Percentiles rank a stretch among this genome's conserved stretches.
phyloP scores from a whole-genome alignment of 2,888 invertebrate genomes.

The Drosophila cognata region DNA sequence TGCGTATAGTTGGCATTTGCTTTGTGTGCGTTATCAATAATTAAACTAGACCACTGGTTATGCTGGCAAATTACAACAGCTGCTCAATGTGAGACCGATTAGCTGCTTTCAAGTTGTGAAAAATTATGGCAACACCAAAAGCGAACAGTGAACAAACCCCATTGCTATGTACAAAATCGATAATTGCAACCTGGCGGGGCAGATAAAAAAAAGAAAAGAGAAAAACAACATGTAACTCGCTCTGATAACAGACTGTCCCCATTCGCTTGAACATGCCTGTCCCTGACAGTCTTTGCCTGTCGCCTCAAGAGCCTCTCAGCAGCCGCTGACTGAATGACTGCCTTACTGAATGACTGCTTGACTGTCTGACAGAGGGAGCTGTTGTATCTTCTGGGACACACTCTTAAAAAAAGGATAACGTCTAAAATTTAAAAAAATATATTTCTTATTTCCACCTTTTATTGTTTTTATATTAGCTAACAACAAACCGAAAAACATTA shows the following conservation, averaged over 20 bases:
- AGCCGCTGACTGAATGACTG: slow-evolving; percentile 5
- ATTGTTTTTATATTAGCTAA: no score
- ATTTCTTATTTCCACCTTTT: neutral
- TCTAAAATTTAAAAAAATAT: neutral
- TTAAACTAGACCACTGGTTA: slow-evolving; percentile 54
- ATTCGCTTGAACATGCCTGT: slow-evolving; percentile 53
- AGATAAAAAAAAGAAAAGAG: slow-evolving; percentile 47
- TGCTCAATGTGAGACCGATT: slow-evolving; percentile 27
- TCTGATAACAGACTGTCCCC: slow-evolving; percentile 62
- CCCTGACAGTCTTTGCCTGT: slow-evolving; percentile 30
- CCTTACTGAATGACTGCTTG: neutral
- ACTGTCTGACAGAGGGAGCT: slow-evolving; percentile 7
- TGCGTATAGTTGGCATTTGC: slow-evolving; percentile 18
- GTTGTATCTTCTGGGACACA: neutral
- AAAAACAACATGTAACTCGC: slow-evolving; percentile 18
- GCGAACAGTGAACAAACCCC: slow-evolving; percentile 5
- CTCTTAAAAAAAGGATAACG: neutral
- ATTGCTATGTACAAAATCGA: slow-evolving; percentile 55
- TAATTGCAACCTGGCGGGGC: slow-evolving; percentile 56
- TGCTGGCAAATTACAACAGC: slow-evolving; percentile 51
- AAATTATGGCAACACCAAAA: slow-evolving; percentile 43
- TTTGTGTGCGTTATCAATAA: slow-evolving; percentile 62
- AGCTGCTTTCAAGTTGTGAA: slow-evolving; percentile 57
- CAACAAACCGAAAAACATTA: no score
- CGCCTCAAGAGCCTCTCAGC: slow-evolving; percentile 42